phyloP scores from a whole-genome alignment of 2,113 vertebrate species.

The Tachysurus fulvidraco region DNA sequence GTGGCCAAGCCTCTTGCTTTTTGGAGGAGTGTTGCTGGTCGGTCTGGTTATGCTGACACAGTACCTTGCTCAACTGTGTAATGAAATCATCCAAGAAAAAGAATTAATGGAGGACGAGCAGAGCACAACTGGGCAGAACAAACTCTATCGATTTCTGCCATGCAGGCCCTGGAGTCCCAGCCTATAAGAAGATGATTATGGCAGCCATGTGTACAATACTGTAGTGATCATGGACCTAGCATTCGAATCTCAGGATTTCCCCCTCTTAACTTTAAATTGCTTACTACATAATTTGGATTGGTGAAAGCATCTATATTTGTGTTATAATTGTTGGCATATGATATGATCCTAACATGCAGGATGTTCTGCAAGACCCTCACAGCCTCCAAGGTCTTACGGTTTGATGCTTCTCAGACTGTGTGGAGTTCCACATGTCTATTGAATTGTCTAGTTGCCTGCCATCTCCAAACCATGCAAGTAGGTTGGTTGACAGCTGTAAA shows the following conservation, averaged over 20 bases:
- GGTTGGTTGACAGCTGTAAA: not conserved
- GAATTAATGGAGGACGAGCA: slow-evolving; percentile 21
- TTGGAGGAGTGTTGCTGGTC: slow-evolving; percentile 74
- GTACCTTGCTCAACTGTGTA: slow-evolving; percentile 68
- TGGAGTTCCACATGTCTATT: not conserved
- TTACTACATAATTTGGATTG: not conserved
- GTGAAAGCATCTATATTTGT: not conserved
- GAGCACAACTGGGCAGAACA: slow-evolving; percentile 41
- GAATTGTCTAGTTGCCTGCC: not conserved
- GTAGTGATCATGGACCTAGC: not conserved
- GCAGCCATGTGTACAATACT: not conserved
- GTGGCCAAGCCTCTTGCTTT: slow-evolving; percentile 79
- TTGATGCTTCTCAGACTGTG: not conserved
- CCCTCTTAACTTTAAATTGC: not conserved
- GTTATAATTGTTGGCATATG: not conserved
- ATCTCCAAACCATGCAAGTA: not conserved
- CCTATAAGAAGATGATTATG: slow-evolving; percentile 15
- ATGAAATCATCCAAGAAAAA: slow-evolving; percentile 51
- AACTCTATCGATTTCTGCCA: slow-evolving; percentile 58
- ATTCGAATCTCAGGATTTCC: not conserved
- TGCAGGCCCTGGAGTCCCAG: slow-evolving; percentile 49
- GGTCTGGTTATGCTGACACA: slow-evolving; percentile 80
- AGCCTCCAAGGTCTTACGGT: not conserved
- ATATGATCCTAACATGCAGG: not conserved
- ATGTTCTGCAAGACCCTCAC: not conserved